Evolutionary conservation across 2,797 vertebrate genomes (phyloP).

Genomic region (Catostomus latipinnis): DNA sequence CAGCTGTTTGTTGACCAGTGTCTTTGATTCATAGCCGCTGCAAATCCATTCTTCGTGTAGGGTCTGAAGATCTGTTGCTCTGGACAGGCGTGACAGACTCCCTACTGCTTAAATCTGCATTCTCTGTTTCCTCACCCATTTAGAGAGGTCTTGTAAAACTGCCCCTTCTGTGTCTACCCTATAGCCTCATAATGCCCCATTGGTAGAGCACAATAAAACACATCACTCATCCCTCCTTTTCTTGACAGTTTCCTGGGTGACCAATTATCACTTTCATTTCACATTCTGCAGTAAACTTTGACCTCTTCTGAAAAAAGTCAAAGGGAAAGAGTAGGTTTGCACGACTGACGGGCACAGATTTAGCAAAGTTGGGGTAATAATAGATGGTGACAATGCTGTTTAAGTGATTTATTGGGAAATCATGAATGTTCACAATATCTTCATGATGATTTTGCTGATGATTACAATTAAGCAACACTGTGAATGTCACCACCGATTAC

Average conservation of each 20-base stretch:
- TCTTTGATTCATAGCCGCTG: conserved; percentile 1
- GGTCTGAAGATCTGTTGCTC: conserved; percentile 31
- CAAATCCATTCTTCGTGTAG: conserved; percentile 22
- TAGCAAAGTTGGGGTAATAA: not conserved
- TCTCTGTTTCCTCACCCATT: conserved; percentile 14
- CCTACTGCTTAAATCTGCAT: conserved; percentile 12
- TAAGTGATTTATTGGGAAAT: no score
- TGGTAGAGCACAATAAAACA: not conserved
- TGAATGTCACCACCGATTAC: no score
- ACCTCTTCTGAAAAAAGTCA: not conserved
- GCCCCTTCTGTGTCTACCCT: not conserved
- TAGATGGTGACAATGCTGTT: no score
- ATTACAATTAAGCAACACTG: no score
- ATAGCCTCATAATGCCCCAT: conserved; percentile 1
- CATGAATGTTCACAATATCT: not conserved
- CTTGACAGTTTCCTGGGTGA: not conserved
- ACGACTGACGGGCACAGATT: not conserved
- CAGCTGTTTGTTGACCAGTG: not conserved
- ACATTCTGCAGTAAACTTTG: not conserved
- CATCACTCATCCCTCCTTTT: conserved; percentile 5
- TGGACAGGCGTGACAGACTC: conserved; percentile 27
- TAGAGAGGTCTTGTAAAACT: not conserved
- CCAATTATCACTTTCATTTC: conserved; percentile 7
- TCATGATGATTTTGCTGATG: not conserved
- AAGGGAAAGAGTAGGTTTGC: not conserved